Conservation (phyloP, 2,888 invertebrate species). For the Drosophila flavopinicola region DNA sequence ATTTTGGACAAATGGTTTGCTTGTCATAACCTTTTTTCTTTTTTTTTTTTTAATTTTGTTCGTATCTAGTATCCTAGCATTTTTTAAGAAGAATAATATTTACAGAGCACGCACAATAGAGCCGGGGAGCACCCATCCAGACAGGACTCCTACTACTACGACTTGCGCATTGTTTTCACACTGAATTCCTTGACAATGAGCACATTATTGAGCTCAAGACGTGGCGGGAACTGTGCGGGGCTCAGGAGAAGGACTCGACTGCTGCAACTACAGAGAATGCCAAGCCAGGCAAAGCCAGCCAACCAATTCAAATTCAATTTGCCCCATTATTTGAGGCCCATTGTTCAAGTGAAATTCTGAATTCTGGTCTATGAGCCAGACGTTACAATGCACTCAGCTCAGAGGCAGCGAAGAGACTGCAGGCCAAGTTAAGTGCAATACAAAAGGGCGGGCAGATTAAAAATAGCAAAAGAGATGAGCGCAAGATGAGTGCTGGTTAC, state of each 20-base stretch:
- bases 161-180: slow-evolving; percentile 71
- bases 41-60: slow-evolving; percentile 63
- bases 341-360: slow-evolving; percentile 73
- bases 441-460: slow-evolving; percentile 75
- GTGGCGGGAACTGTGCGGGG: slow-evolving; percentile 17
- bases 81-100: slow-evolving; percentile 78
- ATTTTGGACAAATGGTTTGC: slow-evolving; percentile 73
- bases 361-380: slow-evolving; percentile 53
- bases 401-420: slow-evolving; percentile 49
- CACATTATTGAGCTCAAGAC: slow-evolving; percentile 64
- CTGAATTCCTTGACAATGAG: slow-evolving; percentile 74
- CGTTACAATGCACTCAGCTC: slow-evolving; percentile 53
- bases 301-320: slow-evolving; percentile 84
- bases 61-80: slow-evolving; percentile 55
- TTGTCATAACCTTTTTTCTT: slow-evolving; percentile 75
- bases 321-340: slow-evolving; percentile 80
- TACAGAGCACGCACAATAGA: slow-evolving; percentile 76
- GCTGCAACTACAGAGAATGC: slow-evolving; percentile 48
- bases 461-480: slow-evolving; percentile 72
- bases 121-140: slow-evolving; percentile 34
- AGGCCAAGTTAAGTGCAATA: slow-evolving; percentile 76
- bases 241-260: slow-evolving; percentile 21
- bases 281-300: slow-evolving; percentile 41
- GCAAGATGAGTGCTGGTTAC: slow-evolving; percentile 40
- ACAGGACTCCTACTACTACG: slow-evolving; percentile 52